Base-by-base conservation (phyloP, 2,797 vertebrate genomes). In the Poeciliopsis gracilis region DNA sequence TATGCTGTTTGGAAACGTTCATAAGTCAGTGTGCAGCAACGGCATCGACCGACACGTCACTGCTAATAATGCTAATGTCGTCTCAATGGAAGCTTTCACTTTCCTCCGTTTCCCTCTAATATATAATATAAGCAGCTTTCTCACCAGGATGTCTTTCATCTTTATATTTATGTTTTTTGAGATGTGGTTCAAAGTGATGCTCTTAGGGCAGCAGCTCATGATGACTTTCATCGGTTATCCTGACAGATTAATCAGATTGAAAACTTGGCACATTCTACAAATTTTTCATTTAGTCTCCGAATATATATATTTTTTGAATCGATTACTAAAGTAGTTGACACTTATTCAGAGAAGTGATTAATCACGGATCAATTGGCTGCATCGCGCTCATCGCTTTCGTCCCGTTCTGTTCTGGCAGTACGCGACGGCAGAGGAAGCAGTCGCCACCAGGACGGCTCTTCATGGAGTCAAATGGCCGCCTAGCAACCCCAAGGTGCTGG, bases 401-500 rank as follows among this genome's bases (percentile, higher is more conserved):
- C 18, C 51, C 45, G 69, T 77, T n/a, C 43, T 74, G 46, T 79
- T 66, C 5, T 69, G 3, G 0, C 51, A 98, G 97, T 98, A 98
- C 53, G 78, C 96, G 1, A 96, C 95, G 1, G 76, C 94, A 85
- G 97, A 98, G 45, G 97, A 97, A 91, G 97, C 97, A 0, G 93
- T 95, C 4, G 92, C 96, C 20, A 98, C 97, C n/a, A 95, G 97
- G 77, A 91, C 95, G 0, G 96, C 97, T 18, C 96, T 98, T 5
- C 97, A 98, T 12, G 97, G 97, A 25, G 96, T 98, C 67, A 98
- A 97, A 88, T 98, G 97, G 97, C 97, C 97, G 13, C 94, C 94
- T 57, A 98, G 97, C 87, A 98, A 98, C 84, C 97, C 97, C 87
- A 98, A 98, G 89, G 97, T 98, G 82, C 96, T 98, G 51, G 95